Evolutionary conservation across 2,113 vertebrate species (phyloP), one percentile per base, ranked within the genome.

Genomic region (Cyprinodon tularosa): DNA sequence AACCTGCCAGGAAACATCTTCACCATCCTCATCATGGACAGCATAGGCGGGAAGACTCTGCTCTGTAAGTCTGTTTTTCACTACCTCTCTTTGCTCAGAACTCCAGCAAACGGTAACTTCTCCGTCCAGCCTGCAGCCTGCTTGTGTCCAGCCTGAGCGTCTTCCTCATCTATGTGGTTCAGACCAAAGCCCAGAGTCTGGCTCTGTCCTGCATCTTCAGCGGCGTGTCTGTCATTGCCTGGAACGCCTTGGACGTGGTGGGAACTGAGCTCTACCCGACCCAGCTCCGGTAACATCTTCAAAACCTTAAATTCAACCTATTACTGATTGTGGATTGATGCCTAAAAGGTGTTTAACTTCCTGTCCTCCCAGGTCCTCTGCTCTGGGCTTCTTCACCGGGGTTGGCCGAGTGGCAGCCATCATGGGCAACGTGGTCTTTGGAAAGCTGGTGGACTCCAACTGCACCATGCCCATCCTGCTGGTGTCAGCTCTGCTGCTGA

Each of bases 1-100:
- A 95, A 94, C 86, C 72, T 95, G 2, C 94, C 94, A 0, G 94
- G 94, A 12, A 95, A 95, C 90, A 88, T 95, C 87, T 90, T 95
- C 77, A 94, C 91, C 42, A 93, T 95, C 7, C 72, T 94, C 0
- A n/a, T 94, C 60, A 94, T 95, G 91, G 93, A 94, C 85, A 81
- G 57, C 44, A 67, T 76, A 0, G 94, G 94, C 80, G 94, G 91
- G 42, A 94, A 92, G 72, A 7, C 76, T 13, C 83, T 95, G 3
- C 92, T 95, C 0, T 84, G 94, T 95, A 71, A 93, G 94, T 82
- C 20, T 63, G 62, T 3, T 63, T 38, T 20, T 39, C 3, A 37
- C 15, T 20, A 12, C 3, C 44, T n/a, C 15, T 63, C 62, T 39
- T 37, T 53, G 15, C 14, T 29, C 29, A 29, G 29, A 29, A 42